These are phyloP conservation scores for Drosophila ogumai DNA, from an alignment of 1,140 invertebrate species.

Conservation along the genomic window DNA sequence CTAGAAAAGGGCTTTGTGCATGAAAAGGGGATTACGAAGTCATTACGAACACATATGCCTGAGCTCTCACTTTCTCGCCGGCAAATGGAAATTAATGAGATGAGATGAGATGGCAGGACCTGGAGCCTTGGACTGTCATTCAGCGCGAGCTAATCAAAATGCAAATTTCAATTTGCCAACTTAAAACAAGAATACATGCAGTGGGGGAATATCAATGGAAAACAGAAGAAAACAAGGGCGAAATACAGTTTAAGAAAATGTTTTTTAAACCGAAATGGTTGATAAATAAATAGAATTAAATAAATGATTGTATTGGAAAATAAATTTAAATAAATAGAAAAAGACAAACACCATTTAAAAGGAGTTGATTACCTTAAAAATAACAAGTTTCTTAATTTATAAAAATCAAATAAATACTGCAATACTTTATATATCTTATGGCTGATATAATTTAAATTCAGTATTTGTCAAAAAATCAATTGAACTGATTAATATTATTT, in stretches of 20 bases:
- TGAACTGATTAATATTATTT: background rate
- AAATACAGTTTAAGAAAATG: background rate
- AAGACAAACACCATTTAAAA: background rate
- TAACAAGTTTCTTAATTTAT: background rate
- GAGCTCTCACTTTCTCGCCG: slow-evolving; percentile 24
- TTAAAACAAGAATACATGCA: slow-evolving; percentile 22
- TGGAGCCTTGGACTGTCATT: slow-evolving; percentile 37
- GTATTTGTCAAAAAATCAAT: no score
- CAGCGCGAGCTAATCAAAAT: slow-evolving; percentile 71
- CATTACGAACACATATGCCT: slow-evolving; percentile 60
- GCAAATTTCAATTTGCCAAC: slow-evolving; percentile 79
- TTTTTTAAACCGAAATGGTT: no score
- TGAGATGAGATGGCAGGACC: slow-evolving; percentile 3
- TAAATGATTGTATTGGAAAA: background rate
- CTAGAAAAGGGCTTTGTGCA: slow-evolving; percentile 64
- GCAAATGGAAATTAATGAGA: slow-evolving; percentile 56
- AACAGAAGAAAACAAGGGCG: background rate
- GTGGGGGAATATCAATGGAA: slow-evolving; percentile 7
- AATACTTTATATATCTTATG: no score
- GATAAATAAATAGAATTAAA: background rate
- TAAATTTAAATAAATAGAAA: background rate
- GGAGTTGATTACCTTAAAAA: background rate
- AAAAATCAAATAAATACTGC: background rate
- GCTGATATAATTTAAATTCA: background rate
- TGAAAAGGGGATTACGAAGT: slow-evolving; percentile 69